phyloP scores from a whole-genome alignment of 2,797 vertebrate species.

The Darevskia mixta region DNA sequence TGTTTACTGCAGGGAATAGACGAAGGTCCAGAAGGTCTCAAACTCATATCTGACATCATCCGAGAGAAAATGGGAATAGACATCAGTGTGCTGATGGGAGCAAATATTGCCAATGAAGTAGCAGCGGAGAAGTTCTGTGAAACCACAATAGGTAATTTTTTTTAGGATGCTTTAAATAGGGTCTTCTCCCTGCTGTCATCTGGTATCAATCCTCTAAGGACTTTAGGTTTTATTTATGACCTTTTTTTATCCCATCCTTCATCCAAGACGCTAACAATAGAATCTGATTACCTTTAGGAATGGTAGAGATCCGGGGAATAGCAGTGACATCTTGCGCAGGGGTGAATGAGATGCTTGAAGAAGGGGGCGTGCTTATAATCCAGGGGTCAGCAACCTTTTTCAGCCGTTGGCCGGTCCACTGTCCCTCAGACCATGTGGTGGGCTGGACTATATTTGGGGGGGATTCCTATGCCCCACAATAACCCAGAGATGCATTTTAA shows the following conservation, averaged over 20 bases:
- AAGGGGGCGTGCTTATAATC: neutral
- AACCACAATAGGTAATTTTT: constrained; percentile 89
- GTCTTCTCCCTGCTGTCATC: neutral
- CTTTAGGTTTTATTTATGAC: neutral
- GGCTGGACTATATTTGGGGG: too few species aligned
- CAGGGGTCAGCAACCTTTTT: too few species aligned
- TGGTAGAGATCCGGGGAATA: neutral
- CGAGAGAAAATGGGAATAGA: constrained; percentile 93
- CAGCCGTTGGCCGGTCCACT: too few species aligned
- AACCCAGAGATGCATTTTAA: too few species aligned
- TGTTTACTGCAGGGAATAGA: constrained; percentile 86
- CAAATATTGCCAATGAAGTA: constrained; percentile 93
- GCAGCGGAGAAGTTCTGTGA: constrained; percentile 94
- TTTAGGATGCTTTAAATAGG: constrained; percentile 28
- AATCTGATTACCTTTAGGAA: neutral
- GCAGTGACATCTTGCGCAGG: neutral
- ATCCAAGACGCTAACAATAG: neutral
- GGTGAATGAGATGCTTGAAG: neutral
- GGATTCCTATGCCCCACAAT: too few species aligned
- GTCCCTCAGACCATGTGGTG: too few species aligned
- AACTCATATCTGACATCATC: constrained; percentile 92
- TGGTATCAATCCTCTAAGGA: neutral
- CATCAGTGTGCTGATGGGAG: constrained; percentile 93
- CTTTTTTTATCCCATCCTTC: neutral
- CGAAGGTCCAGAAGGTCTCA: constrained; percentile 89